These are phyloP conservation scores for Octodonta nipae DNA, from an alignment of 2,888 invertebrate genomes.

Conservation along the genomic window DNA sequence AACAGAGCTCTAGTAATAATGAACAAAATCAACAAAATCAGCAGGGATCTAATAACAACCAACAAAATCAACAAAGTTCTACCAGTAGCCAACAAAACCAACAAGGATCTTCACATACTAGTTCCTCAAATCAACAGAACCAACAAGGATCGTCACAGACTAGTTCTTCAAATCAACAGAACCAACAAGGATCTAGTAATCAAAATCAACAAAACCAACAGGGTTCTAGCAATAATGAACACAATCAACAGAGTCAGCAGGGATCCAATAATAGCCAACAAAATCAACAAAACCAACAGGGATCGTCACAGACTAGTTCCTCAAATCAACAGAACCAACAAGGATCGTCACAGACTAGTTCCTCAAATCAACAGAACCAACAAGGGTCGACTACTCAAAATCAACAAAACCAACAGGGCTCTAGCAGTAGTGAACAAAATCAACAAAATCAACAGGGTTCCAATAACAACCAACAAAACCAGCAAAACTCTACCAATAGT, in stretches of 20 bases:
- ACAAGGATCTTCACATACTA: neutral
- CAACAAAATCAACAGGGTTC: slow-evolving; percentile 6
- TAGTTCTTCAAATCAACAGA: slow-evolving; percentile 6
- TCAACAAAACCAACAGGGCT: slow-evolving; percentile 9
- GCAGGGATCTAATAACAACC: slow-evolving; percentile 8
- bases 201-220: slow-evolving; percentile 4
- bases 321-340: slow-evolving; percentile 2
- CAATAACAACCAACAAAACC: slow-evolving; percentile 2
- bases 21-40: slow-evolving; percentile 6
- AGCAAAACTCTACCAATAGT: slow-evolving; percentile 1
- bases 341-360: neutral
- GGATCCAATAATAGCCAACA: slow-evolving; percentile 2
- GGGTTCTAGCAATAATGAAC: neutral
- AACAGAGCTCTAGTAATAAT: slow-evolving; percentile 6
- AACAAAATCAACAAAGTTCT: slow-evolving; percentile 10
- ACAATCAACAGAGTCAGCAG: neutral
- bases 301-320: neutral
- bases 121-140: slow-evolving; percentile 7
- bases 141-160: slow-evolving; percentile 8
- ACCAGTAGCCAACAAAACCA: neutral
- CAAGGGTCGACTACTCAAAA: slow-evolving; percentile 4
- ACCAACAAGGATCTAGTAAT: slow-evolving; percentile 7
- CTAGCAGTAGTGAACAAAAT: slow-evolving; percentile 3
- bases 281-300: neutral
- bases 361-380: slow-evolving; percentile 4